These are phyloP conservation scores for Phoenoteleia sp. DNA, from an alignment of 2,888 invertebrate species.

Conservation along the genomic window DNA sequence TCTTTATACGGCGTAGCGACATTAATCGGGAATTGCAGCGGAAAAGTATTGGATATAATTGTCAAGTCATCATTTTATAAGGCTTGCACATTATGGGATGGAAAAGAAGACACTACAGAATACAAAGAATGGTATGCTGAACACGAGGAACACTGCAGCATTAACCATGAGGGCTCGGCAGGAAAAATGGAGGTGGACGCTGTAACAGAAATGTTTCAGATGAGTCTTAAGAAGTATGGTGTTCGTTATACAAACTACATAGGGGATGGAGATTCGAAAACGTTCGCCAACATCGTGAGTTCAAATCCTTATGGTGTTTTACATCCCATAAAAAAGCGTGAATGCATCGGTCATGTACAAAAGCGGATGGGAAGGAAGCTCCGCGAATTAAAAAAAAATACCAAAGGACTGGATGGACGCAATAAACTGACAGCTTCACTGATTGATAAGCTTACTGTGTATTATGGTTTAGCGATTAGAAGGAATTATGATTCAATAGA, in stretches of 20 bases:
- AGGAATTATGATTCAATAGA: neutral
- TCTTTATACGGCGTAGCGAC: constrained; percentile 2
- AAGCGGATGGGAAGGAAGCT: constrained; percentile 1
- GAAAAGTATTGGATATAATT: constrained; percentile 59
- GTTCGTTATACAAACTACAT: neutral
- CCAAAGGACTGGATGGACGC: constrained; percentile 1
- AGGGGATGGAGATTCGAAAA: neutral
- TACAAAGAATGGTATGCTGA: neutral
- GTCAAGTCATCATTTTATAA: constrained; percentile 61
- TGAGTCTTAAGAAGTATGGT: neutral
- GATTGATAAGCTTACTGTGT: constrained; percentile 5
- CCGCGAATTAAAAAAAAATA: neutral
- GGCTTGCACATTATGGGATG: constrained; percentile 21
- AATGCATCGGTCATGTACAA: constrained; percentile 27
- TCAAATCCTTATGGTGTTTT: neutral
- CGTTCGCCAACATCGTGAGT: neutral
- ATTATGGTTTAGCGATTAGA: constrained; percentile 14
- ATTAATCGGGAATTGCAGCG: constrained; percentile 53
- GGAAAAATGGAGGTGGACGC: constrained; percentile 15
- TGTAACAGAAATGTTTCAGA: constrained; percentile 10
- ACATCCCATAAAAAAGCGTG: neutral
- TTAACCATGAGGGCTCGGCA: neutral
- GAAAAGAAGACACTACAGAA: constrained; percentile 5
- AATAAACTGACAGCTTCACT: constrained; percentile 2
- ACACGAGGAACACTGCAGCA: neutral